phyloP scores from a whole-genome alignment of 2,888 invertebrate genomes.

The Tetranychus truncatus region DNA sequence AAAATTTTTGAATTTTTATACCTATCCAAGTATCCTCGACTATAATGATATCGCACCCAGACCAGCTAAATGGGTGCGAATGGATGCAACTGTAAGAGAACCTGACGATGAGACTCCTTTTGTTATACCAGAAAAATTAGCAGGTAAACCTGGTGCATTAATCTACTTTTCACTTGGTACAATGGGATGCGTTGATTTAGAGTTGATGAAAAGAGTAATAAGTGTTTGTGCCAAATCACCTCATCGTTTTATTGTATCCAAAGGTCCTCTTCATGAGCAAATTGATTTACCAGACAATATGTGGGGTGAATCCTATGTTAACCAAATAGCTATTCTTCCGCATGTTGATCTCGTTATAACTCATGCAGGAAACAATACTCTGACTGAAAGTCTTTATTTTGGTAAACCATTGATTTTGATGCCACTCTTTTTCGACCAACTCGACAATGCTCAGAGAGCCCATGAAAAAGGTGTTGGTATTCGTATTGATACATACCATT shows the following conservation, averaged over 20 bases:
- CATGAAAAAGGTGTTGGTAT: constrained; percentile 15
- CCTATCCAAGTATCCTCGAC: constrained; percentile 3
- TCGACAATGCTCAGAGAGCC: constrained; percentile 13
- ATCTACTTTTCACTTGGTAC: constrained; percentile 11
- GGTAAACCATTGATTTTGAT: not conserved
- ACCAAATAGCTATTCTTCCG: not conserved
- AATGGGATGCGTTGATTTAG: constrained; percentile 5
- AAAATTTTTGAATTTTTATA: not conserved
- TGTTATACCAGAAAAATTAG: constrained; percentile 5
- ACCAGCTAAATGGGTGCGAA: not conserved
- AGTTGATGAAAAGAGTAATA: not conserved
- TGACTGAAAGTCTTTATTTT: not conserved
- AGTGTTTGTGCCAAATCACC: not conserved
- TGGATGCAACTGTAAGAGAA: not conserved
- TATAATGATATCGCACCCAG: constrained; percentile 3
- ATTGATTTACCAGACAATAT: constrained; percentile 1
- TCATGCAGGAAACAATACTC: constrained; percentile 1
- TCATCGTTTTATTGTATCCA: constrained; percentile 6
- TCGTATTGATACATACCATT: constrained; percentile 13
- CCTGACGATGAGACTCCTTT: constrained; percentile 6
- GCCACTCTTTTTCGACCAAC: not conserved
- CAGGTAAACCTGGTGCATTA: not conserved
- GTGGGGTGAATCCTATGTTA: constrained; percentile 4
- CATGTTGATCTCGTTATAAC: constrained; percentile 2
- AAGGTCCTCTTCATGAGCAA: constrained; percentile 5